Percentiles rank a stretch among this genome's conserved stretches.
These are phyloP conservation scores for Clarias gariepinus DNA, from an alignment of 2,113 vertebrate species.

Conservation along the genomic window DNA sequence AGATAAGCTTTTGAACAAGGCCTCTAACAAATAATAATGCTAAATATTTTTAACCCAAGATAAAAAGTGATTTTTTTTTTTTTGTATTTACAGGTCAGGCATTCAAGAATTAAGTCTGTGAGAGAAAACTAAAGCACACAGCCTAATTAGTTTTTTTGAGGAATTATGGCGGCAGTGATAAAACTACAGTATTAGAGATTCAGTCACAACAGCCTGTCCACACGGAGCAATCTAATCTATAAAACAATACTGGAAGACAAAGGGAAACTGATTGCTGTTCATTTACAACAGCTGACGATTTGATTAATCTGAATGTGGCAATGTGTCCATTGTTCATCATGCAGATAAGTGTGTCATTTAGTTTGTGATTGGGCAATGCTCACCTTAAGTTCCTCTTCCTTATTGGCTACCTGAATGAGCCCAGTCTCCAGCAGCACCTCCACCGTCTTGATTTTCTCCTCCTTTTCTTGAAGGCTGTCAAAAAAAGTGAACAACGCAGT, in stretches of 20 bases:
- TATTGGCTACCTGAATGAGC: conserved; percentile 93
- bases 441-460: conserved; percentile 91
- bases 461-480: conserved; percentile 81
- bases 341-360: too few relatives aligned
- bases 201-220: neutral
- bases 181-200: neutral
- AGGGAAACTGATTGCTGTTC: neutral
- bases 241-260: neutral
- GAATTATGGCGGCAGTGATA: neutral
- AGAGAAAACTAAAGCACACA: neutral
- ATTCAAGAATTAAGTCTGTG: neutral
- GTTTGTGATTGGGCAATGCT: conserved; percentile 29
- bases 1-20: neutral
- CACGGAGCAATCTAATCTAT: neutral
- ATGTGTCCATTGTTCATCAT: neutral
- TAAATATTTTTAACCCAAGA: neutral
- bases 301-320: neutral
- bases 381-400: conserved; percentile 92
- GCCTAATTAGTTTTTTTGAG: neutral
- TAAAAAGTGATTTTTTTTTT: neutral
- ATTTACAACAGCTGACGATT: neutral
- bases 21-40: neutral
- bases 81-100: too few relatives aligned
- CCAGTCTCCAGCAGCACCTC: conserved; percentile 89
- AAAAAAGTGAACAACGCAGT: conserved; percentile 24